These are phyloP conservation scores for Ricordea florida DNA, from an alignment of 92 coral and sea anemone species.

Conservation along the genomic window DNA sequence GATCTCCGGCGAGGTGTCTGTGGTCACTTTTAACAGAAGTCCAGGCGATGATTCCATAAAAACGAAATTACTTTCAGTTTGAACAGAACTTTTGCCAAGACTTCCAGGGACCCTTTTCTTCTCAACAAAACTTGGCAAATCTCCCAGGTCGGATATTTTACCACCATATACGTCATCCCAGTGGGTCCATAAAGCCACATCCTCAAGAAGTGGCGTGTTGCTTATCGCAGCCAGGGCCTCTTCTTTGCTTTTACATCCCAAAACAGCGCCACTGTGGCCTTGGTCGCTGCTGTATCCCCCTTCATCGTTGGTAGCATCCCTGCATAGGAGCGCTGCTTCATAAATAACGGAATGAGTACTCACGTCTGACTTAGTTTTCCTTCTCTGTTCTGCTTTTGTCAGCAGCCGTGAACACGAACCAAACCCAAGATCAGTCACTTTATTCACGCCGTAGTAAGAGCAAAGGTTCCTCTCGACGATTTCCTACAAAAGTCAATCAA, in stretches of 20 bases:
- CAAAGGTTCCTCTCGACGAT: constrained; percentile 50
- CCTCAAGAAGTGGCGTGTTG: constrained; percentile 77
- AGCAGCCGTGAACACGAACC: constrained; percentile 27
- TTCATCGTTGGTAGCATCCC: neutral
- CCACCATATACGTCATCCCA: constrained; percentile 76
- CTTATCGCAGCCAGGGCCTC: constrained; percentile 69
- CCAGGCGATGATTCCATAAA: constrained; percentile 76
- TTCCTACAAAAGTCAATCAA: constrained; percentile 38
- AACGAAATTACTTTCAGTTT: neutral
- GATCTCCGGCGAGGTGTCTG: constrained; percentile 53
- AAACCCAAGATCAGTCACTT: constrained; percentile 63
- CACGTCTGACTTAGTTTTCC: neutral
- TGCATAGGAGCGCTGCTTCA: constrained; percentile 64
- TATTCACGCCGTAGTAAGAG: constrained; percentile 55
- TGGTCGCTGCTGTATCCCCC: neutral
- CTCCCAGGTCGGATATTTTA: constrained; percentile 61
- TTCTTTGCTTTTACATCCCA: constrained; percentile 65
- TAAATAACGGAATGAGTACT: constrained; percentile 30
- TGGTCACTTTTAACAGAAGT: constrained; percentile 58
- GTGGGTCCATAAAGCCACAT: constrained; percentile 71
- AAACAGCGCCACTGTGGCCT: constrained; percentile 42
- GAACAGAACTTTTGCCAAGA: neutral
- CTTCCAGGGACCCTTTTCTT: constrained; percentile 30
- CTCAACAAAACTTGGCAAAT: constrained; percentile 70
- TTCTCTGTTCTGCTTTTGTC: constrained; percentile 9